Evolutionary conservation across 2,888 invertebrate genomes (phyloP), one percentile per base, ranked within the genome.

Genomic region (Julus scanicus): DNA sequence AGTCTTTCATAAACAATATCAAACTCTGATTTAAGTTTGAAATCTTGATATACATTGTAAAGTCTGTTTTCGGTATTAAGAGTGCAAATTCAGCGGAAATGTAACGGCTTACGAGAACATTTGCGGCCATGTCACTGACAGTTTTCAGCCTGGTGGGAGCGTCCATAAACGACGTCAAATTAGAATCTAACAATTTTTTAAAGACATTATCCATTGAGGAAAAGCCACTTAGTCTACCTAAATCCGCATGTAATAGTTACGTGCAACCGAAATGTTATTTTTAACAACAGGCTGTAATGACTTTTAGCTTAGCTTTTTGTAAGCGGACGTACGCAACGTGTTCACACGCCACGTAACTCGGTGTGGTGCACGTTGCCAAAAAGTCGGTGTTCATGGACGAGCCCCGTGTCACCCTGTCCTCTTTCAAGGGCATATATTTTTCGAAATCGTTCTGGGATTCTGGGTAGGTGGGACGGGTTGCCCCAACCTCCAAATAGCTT

Each of bases 391-490:
- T 71, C 6, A 71, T 71, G 71, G n/a, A 71, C 20, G 71, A 20
- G 8, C 29, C 71, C 8, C 71, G 71, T 29, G 71, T 71, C 71
- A 71, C 71, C 71, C 29, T 71, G 71, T n/a, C 71, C 71, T n/a
- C 8, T 71, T 71, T 71, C 71, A 71, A 71, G 71, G 71, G 20
- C 71, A 29, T 71, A 11, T 71, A 71, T 71, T 71, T 71, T 71
- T 71, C 8, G 71, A 44, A 44, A 44, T 44, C 3, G 4, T 44
- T 44, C 44, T 20, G 71, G 6, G 71, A 29, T 29, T 9, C 8
- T 8, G 71, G 29, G 63, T 63, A n/a, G 9, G 53, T 53, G 53
- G 2, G 53, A 15, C 53, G 53, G n/a, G 63, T 63, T 63, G 63
- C 63, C 17, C 63, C 11, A n/a, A 63, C 3, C 63, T 11, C 11